A percentile compares a stretch with the other conserved stretches of the same genome.
These are phyloP conservation scores for Bujurquina vittata DNA, from an alignment of 2,113 vertebrate species.

Conservation along the genomic window DNA sequence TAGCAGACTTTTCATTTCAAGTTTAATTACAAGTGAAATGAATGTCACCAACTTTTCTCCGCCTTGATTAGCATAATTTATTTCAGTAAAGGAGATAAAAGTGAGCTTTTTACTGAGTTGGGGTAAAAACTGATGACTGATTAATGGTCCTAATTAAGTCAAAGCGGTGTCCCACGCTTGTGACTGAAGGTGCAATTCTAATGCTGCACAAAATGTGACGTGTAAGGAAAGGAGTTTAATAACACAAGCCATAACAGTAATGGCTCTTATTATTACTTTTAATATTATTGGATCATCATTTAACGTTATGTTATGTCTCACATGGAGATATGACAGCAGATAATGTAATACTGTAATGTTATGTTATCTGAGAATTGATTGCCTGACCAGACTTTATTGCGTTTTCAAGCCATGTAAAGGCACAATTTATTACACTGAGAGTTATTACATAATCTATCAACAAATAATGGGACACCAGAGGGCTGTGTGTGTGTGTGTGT, in stretches of 20 bases:
- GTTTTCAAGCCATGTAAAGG: slow-evolving; percentile 49
- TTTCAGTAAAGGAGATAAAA: neutral
- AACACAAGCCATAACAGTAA: slow-evolving; percentile 3
- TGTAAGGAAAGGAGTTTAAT: slow-evolving; percentile 13
- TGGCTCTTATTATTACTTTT: slow-evolving; percentile 9
- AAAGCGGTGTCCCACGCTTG: neutral
- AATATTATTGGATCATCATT: slow-evolving; percentile 48
- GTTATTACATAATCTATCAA: slow-evolving; percentile 63
- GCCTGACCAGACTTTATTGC: slow-evolving; percentile 50
- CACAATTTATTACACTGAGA: slow-evolving; percentile 45
- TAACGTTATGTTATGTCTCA: slow-evolving; percentile 24
- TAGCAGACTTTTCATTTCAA: neutral
- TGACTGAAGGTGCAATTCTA: neutral
- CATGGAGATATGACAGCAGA: slow-evolving; percentile 21
- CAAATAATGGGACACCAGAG: slow-evolving; percentile 1
- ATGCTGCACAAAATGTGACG: slow-evolving; percentile 3
- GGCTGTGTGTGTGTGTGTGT: neutral
- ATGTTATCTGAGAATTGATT: slow-evolving; percentile 47
- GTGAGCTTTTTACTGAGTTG: neutral
- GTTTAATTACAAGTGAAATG: neutral
- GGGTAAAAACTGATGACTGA: neutral
- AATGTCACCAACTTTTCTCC: neutral
- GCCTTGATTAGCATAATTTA: neutral
- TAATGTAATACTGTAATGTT: slow-evolving; percentile 50
- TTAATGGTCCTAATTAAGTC: slow-evolving; percentile 34